A percentile compares a stretch with the other conserved stretches of the same genome.
Conservation (phyloP, 2,888 invertebrate genomes). For the Meta bourneti region DNA sequence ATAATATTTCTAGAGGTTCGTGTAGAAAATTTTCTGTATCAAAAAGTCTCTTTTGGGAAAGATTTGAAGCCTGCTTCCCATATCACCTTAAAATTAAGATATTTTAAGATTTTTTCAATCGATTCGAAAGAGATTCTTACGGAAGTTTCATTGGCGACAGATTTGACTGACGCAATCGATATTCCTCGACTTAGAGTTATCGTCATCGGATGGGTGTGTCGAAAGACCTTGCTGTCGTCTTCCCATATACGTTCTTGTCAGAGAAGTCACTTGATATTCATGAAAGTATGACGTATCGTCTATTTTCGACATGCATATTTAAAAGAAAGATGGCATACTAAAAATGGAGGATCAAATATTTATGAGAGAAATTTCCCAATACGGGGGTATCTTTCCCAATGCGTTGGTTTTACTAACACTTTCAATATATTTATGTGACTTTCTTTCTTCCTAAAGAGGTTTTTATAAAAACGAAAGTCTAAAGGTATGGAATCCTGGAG, state of each 20-base stretch:
- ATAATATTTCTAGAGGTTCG: too few relatives aligned
- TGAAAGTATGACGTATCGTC: background rate
- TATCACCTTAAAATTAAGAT: background rate
- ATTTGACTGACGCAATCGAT: background rate
- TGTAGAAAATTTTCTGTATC: too few relatives aligned
- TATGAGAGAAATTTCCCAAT: background rate
- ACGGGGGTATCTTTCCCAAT: background rate
- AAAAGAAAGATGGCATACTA: background rate
- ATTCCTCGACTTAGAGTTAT: background rate
- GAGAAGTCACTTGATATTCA: conserved; percentile 8
- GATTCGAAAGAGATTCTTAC: background rate
- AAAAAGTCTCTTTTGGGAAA: too few relatives aligned
- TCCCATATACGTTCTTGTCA: conserved; percentile 3
- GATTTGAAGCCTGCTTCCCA: too few relatives aligned
- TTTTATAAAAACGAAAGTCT: too few relatives aligned
- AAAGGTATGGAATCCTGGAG: too few relatives aligned
- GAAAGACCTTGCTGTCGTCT: background rate
- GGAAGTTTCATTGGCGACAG: background rate
- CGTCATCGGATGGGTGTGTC: background rate
- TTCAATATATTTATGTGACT: too few relatives aligned
- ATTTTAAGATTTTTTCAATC: background rate
- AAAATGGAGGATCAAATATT: background rate
- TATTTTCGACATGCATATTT: background rate
- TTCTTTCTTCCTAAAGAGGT: too few relatives aligned
- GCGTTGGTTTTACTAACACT: too few relatives aligned